Evolutionary conservation across 2,113 vertebrate species (phyloP), one percentile per base, ranked within the genome.

Genomic region (Suncus etruscus): DNA sequence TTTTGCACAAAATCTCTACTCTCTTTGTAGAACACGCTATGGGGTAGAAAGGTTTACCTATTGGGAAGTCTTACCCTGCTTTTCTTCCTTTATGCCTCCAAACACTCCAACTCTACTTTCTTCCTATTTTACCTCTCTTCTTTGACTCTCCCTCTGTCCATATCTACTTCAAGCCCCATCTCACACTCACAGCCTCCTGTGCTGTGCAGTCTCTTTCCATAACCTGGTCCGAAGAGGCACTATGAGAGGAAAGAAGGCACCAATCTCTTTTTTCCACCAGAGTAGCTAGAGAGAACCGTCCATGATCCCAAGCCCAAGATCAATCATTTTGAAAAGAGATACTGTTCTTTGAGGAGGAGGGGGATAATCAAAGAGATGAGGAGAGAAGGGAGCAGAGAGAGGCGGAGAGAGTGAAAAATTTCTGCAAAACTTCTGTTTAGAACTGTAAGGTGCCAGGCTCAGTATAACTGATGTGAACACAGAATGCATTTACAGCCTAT

Each of bases 351-450:
- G 29, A 22, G 18, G 61, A 25, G 61, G 61, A 65, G 61, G 18
- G 6, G 54, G 54, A 58, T 11, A 58, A 20, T 11, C 2, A 58
- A 6, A 58, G 54, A 20, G 54, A 58, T 9, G 54, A 16, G 54
- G 54, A 58, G 54, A 20, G 54, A 20, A 20, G 18, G 6, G 18
- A 20, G 54, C 12, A 65, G 61, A 65, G 61, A 25, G 61, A 65
- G 61, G 12, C 6, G 18, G 61, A 65, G 61, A 65, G 12, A 47
- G 48, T 29, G 15, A 54, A 47, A 39, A 72, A 69, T 89, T 48
- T 68, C 83, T 74, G 31, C 50, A 51, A 89, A 63, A 63, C 76
- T 82, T 58, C 50, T 81, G 24, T 65, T 93, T 87, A 58, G 48
- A 32, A 91, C 22, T 78, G 18, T 29, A 45, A 16, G 63, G 3